Evolutionary conservation across 2,113 vertebrate species (phyloP), one percentile per base, ranked within the genome.

Genomic region (Nymphicus hollandicus): DNA sequence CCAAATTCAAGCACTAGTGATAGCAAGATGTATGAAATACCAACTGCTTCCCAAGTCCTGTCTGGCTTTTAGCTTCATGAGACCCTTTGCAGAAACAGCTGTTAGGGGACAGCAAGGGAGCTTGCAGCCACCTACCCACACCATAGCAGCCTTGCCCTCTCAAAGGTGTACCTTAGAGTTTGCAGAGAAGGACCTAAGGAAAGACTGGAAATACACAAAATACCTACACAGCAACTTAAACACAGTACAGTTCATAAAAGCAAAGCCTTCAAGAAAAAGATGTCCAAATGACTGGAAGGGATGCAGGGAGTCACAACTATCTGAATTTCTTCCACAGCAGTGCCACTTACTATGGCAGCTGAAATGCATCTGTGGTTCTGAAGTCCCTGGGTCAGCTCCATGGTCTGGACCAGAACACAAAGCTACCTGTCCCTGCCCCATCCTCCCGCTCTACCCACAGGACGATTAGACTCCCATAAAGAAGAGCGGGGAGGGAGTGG

Each of bases 361-460:
- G 68, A 91, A 89, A 82, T 9, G 18, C 53, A 39, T n/a, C n/a
- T 50, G 58, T 46, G 64, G 46, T 77, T 82, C 85, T 91, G 87
- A 73, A 91, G 63, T 18, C 31, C 23, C 24, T 55, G 27, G 52
- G 41, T 70, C 72, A 84, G n/a, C 52, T 79, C 35, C 74, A 23
- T 1, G 7, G 52, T 22, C 35, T 19, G 31, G 49, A 56, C 13
- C 10, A 2, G 1, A 83, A 56, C 46, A 63, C n/a, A 56, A 39
- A 55, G 37, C 19, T 49, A 33, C 46, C 19, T 9, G 77, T 39
- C 43, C 47, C 31, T 49, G 47, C 10, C 43, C 53, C 18, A 53
- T 60, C n/a, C 37, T 78, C 68, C 46, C 0, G 0, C 46, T 43
- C 37, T 65, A 50, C 31, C 31, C 0, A 0, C 31, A 58, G 63